Evolutionary conservation across 2,113 vertebrate genomes (phyloP).

Genomic region (Maccullochella peelii): DNA sequence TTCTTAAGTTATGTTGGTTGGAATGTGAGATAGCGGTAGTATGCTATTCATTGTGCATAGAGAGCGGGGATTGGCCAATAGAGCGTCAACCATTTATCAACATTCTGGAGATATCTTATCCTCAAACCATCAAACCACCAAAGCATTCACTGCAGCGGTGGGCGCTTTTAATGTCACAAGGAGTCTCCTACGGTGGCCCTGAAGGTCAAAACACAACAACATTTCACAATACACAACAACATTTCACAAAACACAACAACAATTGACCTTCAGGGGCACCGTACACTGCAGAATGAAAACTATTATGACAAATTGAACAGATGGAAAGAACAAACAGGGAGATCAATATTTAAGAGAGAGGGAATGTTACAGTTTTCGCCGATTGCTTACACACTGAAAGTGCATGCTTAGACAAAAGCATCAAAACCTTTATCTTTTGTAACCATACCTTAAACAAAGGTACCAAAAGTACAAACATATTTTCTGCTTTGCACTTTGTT

Average conservation of each 20-base stretch:
- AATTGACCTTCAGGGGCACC: too few species aligned
- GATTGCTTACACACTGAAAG: too few species aligned
- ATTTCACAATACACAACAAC: too few species aligned
- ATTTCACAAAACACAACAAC: too few species aligned
- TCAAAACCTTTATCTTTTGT: too few species aligned
- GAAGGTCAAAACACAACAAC: too few species aligned
- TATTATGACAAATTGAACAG: conserved; percentile 25
- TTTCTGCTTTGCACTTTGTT: too few species aligned
- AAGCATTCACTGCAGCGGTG: conserved; percentile 20
- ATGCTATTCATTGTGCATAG: conserved; percentile 3
- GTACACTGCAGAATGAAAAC: conserved; percentile 35
- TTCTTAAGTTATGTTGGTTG: conserved; percentile 29
- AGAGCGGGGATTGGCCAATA: not conserved
- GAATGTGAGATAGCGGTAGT: conserved; percentile 43
- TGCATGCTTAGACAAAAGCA: too few species aligned
- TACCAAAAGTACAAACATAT: too few species aligned
- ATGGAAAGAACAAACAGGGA: conserved; percentile 1
- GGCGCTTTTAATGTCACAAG: conserved; percentile 7
- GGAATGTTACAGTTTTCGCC: too few species aligned
- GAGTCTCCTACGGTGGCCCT: too few species aligned
- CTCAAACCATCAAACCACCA: conserved; percentile 35
- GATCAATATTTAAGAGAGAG: conserved; percentile 40
- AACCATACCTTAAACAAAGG: too few species aligned
- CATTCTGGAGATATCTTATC: conserved; percentile 57
- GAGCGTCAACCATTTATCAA: conserved; percentile 36